Base-by-base conservation (phyloP, 2,888 invertebrate genomes). In the Chrysina gloriosa region DNA sequence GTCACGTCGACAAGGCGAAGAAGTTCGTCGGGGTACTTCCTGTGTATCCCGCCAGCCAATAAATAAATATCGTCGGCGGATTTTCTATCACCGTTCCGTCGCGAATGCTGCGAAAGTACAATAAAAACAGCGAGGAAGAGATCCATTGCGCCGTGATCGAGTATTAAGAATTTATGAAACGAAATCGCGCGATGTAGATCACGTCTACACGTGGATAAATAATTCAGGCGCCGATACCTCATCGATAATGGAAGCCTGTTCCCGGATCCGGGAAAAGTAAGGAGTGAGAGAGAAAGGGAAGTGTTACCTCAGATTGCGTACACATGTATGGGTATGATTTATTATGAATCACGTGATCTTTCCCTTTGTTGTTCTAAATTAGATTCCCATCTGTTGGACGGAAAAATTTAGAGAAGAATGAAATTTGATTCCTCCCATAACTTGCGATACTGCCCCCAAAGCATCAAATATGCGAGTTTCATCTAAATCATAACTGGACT, bases 141-240 rank as follows among this genome's bases (percentile, higher is more conserved):
- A 25, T 23, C 25, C 27, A 14, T 42, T 27, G n/a, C 25, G 27
- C 16, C 75, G 74, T 73, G 74, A 77, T 75, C 71, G 77, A 71
- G 76, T 75, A 79, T 80, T 79, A 80, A 79, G 77, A 78, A 78
- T 80, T 78, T 75, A 80, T 77, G 70, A 72, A 70, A 72, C 70
- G 64, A 69, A 70, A 70, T 65, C 63, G 69, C 47, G 63, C 73
- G 66, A 75, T 75, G 76, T 73, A 73, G 75, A 77, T 75, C 77
- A 76, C 75, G 77, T 76, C 67, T 69, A 21, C 50, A 65, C 65
- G 34, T 69, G 71, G 70, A 70, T 76, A 71, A 74, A 75, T 75
- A 72, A 74, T 76, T 74, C 74, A 74, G 69, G 11, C 68, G 67
- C 65, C 69, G 66, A 72, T 74, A 23, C 52, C 73, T 72, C 72